Conservation (phyloP, 1,140 invertebrate species). For the Bombus waltoni region DNA sequence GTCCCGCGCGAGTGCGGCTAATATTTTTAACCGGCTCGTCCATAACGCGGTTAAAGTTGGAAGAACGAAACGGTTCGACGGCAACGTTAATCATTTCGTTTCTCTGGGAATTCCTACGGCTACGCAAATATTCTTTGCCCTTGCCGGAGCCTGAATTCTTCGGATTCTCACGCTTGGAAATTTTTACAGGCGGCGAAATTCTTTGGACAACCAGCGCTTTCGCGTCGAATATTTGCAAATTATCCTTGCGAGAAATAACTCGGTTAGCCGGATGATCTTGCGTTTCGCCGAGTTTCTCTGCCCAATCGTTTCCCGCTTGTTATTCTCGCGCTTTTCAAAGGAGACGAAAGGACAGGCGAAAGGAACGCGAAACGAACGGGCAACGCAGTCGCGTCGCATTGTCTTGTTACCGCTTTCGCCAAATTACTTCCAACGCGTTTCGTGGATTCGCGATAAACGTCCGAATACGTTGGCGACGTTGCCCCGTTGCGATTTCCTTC, state of each 20-base stretch:
- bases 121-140: conserved; percentile 1
- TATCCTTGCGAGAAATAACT: neutral
- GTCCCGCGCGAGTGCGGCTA: neutral
- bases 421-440: too few relatives aligned
- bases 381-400: too few relatives aligned
- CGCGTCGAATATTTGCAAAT: neutral
- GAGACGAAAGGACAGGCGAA: neutral
- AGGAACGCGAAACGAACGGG: too few relatives aligned
- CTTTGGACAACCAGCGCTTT: neutral
- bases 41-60: too few relatives aligned
- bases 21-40: neutral
- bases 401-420: too few relatives aligned
- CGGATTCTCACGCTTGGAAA: neutral
- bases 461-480: too few relatives aligned
- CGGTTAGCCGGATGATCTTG: neutral
- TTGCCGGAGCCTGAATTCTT: neutral
- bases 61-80: neutral
- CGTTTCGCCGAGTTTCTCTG: neutral
- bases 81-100: neutral
- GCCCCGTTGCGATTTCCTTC: too few relatives aligned
- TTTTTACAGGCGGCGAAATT: neutral
- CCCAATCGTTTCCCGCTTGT: neutral
- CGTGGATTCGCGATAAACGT: too few relatives aligned
- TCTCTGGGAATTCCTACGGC: neutral
- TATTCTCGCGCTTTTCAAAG: neutral